These are phyloP conservation scores for Ailurus styani DNA, from an alignment of 2,113 vertebrate genomes.

Conservation along the genomic window DNA sequence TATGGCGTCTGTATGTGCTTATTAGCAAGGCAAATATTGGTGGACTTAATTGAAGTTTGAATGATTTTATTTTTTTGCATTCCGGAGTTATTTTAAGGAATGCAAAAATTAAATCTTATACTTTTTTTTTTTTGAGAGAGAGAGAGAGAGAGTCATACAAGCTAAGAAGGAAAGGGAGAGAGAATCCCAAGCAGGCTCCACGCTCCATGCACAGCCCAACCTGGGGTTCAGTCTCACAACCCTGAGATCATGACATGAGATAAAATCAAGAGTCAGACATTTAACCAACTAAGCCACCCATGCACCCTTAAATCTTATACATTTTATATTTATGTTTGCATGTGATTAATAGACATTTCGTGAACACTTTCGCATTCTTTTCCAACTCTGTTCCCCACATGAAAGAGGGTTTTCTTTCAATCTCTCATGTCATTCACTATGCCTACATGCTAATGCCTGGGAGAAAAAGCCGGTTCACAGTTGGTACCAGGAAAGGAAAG, in stretches of 20 bases:
- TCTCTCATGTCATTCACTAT: neutral
- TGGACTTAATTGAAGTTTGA: neutral
- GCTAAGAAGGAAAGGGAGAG: neutral
- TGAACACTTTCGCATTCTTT: neutral
- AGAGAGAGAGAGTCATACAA: neutral
- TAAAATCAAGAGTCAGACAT: neutral
- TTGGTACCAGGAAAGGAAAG: neutral
- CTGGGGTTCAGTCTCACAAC: neutral
- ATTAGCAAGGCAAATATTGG: neutral
- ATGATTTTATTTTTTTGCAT: neutral
- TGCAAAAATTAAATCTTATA: neutral
- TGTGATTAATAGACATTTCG: neutral
- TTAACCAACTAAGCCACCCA: neutral
- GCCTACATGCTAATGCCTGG: neutral
- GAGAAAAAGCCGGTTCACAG: neutral
- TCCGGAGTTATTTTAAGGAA: neutral
- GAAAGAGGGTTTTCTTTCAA: neutral
- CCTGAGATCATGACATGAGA: neutral
- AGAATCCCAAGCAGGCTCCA: neutral
- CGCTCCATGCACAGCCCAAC: neutral
- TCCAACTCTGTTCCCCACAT: neutral
- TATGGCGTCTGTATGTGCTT: constrained; percentile 6
- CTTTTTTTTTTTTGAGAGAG: neutral
- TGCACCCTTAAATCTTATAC: neutral
- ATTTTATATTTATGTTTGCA: neutral